Evolutionary conservation across 1,140 invertebrate genomes (phyloP), one percentile per base, ranked within the genome.

Genomic region (Drosophila sechellia): DNA sequence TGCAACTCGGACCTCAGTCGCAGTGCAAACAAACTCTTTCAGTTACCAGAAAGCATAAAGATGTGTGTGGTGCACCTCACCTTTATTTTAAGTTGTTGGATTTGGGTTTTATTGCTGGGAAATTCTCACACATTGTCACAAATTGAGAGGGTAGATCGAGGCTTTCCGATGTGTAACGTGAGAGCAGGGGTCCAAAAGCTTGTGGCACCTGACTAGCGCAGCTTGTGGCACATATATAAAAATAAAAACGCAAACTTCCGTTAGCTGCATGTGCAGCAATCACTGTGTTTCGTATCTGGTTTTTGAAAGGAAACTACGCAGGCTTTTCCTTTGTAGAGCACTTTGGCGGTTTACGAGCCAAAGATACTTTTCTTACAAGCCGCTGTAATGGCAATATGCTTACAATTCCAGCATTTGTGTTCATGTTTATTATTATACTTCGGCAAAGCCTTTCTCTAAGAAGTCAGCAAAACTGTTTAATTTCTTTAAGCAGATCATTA

Each of bases 81-180:
- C 71, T 80, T 81, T 58, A 45, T 70, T 57, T 61, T 75, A 53
- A 61, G 45, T 68, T 84, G 81, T 65, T 49, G 64, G n/a, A 66
- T 52, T 66, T 65, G 35, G 35, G 20, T 42, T 70, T 71, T 71
- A 71, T 71, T 70, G 76, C 85, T 76, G 81, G 76, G 76, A 79
- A 77, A 66, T 84, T 87, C 83, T 87, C 84, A 84, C 84, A 87
- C 79, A 89, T 87, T 74, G 84, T 69, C 80, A 79, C 84, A 70
- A 87, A 87, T 87, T 80, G 84, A 65, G 77, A 57, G 74, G 70
- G 34, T 40, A 79, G 61, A 60, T 60, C 35, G 77, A 72, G 70
- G 66, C 65, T 58, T 57, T 58, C 43, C 59, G 52, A 89, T 77
- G 68, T 89, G 84, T 87, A 79, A 89, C 79, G 84, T 89, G 84